Base-by-base conservation (phyloP, 2,113 vertebrate species). In the Lasiurus borealis region DNA sequence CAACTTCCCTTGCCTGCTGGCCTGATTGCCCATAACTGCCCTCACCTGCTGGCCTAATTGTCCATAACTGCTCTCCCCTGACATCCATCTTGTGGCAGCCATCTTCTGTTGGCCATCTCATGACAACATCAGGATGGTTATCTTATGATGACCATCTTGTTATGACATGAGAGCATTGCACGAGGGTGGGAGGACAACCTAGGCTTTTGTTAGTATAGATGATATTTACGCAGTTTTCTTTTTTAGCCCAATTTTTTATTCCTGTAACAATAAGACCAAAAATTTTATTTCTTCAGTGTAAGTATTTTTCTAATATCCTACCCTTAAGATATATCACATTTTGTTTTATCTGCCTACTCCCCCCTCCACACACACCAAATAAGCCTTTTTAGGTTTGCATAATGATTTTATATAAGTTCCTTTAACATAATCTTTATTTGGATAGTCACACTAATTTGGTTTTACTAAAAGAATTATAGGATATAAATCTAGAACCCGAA, bases 401-500 rank as follows among this genome's bases (percentile, higher is more conserved):
- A 50, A 48, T 86, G 57, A 77, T 77, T 82, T 93, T 91, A 54
- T 36, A 64, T 71, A 44, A 57, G 2, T 75, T 69, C 31, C 81
- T 93, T 88, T 57, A 86, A 21, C 12, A 23, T 91, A 27, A 73
- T 92, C 52, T 89, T 93, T 48, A 86, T 85, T 91, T 77, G 62
- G 40, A 19, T 1, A 62, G 29, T 36, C 87, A 8, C 40, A 25
- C 57, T 69, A 46, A 85, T 86, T 83, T 73, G n/a, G 15, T 85
- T 91, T 95, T 97, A 19, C 6, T 85, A 31, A 68, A 83, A 78
- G 62, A 78, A 85, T 77, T 6, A 50, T 44, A 54, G 46, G 31
- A 3, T 85, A 44, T 77, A 92, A 82, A 62, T 93, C 48, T 84
- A 80, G 50, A 93, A 50, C 4, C 25, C 54, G 27, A 72, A 68